Base-by-base conservation (phyloP, 2,797 vertebrate species). In the Poliocrania exsul region DNA sequence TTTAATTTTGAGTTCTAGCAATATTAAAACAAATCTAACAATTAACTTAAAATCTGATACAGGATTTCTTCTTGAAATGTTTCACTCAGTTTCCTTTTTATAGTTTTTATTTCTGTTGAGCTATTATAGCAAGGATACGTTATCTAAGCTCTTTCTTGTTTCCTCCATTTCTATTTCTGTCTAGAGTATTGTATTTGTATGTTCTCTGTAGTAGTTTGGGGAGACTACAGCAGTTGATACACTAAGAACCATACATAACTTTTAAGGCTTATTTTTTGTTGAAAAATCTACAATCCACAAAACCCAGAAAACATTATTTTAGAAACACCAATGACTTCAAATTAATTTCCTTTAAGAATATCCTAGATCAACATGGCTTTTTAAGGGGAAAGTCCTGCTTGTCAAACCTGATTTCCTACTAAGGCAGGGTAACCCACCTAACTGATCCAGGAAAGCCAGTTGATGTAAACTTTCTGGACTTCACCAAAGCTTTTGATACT, bases 351-450 rank as follows among this genome's bases (percentile, higher is more conserved):
- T 74, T 72, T 47, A 46, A 47, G 16, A 88, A 57, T 72, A 67
- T 56, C 18, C 6, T 25, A 79, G 21, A 56, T 69, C 13, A 14
- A 5, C 6, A 24, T n/a, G 31, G 16, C 31, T 81, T 69, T 42
- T 42, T 16, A 40, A 56, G 26, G 13, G 9, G 4, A 44, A 20
- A 54, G 31, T 42, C 31, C 16, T 88, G 40, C 49, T 42, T 49
- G 49, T 67, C 17, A 7, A 58, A 35, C 31, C 13, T 35, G 18
- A 25, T 54, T 88, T 81, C 25, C 8, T 40, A 16, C 18, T 40
- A 16, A 0, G 0, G 8, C 7, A 46, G 38, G 38, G 38, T 54
- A 81, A 47, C 54, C 16, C 13, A 46, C 16, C 9, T 11, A 28
- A 47, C 11, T 49, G 31, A 54, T 74, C 2, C 24, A 37, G 47